Evolutionary conservation across 92 coral and sea anemone species (phyloP).

Genomic region (Epizoanthus illoricatus): DNA sequence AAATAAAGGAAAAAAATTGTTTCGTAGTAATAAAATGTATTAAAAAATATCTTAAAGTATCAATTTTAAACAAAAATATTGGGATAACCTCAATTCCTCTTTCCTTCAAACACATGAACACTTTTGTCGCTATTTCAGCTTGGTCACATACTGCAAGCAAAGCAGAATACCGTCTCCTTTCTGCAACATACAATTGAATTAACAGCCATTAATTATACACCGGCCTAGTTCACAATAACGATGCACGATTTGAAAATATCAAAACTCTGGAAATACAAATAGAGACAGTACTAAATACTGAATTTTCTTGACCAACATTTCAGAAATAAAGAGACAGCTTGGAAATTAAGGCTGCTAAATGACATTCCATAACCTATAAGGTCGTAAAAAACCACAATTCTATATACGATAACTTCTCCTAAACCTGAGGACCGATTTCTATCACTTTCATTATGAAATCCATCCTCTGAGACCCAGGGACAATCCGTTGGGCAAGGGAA

Average conservation of each 20-base stretch:
- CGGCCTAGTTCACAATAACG: background rate
- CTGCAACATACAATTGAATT: background rate
- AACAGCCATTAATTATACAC: background rate
- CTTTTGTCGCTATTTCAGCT: background rate
- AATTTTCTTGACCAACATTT: too few relatives aligned
- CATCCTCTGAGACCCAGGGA: too few relatives aligned
- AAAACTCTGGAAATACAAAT: background rate
- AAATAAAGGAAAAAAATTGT: background rate
- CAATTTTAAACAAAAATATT: background rate
- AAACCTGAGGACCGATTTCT: too few relatives aligned
- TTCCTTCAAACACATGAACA: constrained; percentile 1
- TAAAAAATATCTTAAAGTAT: background rate
- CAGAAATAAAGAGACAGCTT: too few relatives aligned
- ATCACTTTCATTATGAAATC: too few relatives aligned
- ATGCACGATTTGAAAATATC: background rate
- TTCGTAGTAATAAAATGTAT: background rate
- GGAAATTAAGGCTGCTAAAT: too few relatives aligned
- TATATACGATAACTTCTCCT: too few relatives aligned
- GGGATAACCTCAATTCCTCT: constrained; percentile 30
- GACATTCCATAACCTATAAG: too few relatives aligned
- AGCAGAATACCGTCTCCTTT: constrained; percentile 6
- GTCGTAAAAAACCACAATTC: too few relatives aligned
- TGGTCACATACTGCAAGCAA: constrained; percentile 20
- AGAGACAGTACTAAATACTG: too few relatives aligned
- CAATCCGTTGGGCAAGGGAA: too few relatives aligned